phyloP scores from a whole-genome alignment of 2,888 invertebrate genomes.

The Thecophora atra region DNA sequence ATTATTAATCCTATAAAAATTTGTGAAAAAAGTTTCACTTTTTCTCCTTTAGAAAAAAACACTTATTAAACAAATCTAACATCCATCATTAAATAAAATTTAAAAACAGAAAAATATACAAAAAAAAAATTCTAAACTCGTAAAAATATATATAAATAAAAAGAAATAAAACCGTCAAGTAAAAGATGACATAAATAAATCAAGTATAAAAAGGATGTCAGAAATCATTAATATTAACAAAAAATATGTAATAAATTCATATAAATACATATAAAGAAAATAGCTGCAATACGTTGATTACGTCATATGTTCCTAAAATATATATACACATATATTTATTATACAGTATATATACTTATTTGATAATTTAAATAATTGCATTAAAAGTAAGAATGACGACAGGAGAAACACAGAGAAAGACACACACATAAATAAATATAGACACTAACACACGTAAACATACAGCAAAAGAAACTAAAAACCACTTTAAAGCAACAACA shows the following conservation, averaged over 20 bases:
- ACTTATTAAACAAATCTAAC: no score
- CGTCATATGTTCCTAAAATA: slow-evolving; percentile 67
- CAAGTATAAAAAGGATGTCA: slow-evolving; percentile 18
- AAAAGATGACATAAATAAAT: slow-evolving; percentile 3
- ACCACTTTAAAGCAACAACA: background rate
- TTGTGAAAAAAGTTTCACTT: background rate
- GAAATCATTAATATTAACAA: no score
- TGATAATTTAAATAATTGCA: slow-evolving; percentile 43
- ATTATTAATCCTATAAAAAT: no score
- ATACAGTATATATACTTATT: slow-evolving; percentile 40
- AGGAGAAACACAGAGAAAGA: slow-evolving; percentile 25
- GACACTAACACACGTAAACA: slow-evolving; percentile 28
- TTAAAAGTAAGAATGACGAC: slow-evolving; percentile 34
- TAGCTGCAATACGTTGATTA: slow-evolving; percentile 67
- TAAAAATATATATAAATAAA: no score
- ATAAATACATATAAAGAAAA: slow-evolving; percentile 48
- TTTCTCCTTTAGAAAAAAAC: no score
- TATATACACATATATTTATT: slow-evolving; percentile 48
- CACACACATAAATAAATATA: slow-evolving; percentile 18
- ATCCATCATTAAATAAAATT: no score
- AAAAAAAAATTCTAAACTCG: no score
- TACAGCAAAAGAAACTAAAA: slow-evolving; percentile 15
- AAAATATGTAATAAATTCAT: slow-evolving; percentile 9
- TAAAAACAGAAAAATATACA: no score
- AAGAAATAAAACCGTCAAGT: background rate